Percentiles rank a stretch among this genome's conserved stretches.
Evolutionary conservation across 2,888 invertebrate species (phyloP).

Genomic region (Pachydiplax longipennis): DNA sequence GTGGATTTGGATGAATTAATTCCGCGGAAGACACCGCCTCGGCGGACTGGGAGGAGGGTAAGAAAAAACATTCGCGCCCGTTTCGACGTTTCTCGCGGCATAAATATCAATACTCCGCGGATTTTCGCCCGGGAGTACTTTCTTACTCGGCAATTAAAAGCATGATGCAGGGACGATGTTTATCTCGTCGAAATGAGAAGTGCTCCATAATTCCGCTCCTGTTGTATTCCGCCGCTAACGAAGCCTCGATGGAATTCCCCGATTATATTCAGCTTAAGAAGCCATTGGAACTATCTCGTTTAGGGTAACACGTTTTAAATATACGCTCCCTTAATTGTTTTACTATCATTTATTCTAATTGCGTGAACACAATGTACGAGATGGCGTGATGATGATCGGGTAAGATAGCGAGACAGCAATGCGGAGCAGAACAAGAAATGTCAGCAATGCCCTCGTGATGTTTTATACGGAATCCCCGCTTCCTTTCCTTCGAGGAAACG

Average conservation of each 20-base stretch:
- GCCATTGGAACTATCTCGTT: constrained; percentile 17
- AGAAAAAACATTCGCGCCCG: background rate
- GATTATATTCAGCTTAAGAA: background rate
- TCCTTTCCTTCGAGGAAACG: background rate
- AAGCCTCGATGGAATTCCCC: background rate
- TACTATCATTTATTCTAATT: background rate
- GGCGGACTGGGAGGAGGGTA: background rate
- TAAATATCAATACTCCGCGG: background rate
- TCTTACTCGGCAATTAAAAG: background rate
- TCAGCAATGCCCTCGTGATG: background rate
- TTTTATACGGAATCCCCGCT: background rate
- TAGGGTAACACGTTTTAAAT: background rate
- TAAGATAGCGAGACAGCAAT: background rate
- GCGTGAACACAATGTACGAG: background rate
- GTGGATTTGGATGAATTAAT: background rate
- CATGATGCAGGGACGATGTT: background rate
- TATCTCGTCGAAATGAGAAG: background rate
- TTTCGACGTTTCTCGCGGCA: background rate
- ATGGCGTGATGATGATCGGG: background rate
- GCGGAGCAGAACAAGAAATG: background rate
- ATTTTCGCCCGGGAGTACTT: background rate
- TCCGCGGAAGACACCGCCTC: background rate
- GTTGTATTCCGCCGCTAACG: background rate
- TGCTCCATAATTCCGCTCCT: background rate
- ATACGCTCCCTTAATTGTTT: background rate